Conservation (phyloP, 2,797 vertebrate genomes). For the Lepilemur septentrionalis region DNA sequence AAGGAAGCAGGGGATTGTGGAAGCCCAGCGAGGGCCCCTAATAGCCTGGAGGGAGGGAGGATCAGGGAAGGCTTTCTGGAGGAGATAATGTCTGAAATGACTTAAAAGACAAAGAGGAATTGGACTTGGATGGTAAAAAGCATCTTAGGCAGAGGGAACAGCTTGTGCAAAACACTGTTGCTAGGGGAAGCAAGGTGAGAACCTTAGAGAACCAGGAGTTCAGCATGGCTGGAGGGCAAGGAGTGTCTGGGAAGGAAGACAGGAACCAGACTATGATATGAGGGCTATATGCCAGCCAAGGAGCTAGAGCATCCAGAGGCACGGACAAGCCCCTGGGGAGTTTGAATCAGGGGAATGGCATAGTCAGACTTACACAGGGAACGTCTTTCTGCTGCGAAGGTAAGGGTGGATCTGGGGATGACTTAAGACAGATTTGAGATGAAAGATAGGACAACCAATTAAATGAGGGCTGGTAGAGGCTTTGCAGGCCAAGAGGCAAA, state of each 20-base stretch:
- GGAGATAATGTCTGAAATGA: neutral
- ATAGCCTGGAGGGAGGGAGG: neutral
- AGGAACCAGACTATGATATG: neutral
- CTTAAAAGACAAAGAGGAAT: neutral
- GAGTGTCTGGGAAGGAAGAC: neutral
- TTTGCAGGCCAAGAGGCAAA: neutral
- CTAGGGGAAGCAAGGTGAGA: neutral
- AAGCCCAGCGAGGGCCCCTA: neutral
- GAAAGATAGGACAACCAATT: neutral
- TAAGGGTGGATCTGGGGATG: neutral
- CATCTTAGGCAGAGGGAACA: neutral
- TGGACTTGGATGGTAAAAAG: neutral
- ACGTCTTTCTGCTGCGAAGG: neutral
- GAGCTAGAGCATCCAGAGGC: neutral
- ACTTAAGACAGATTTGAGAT: neutral
- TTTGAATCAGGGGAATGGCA: neutral
- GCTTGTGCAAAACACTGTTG: neutral
- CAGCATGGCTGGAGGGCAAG: neutral
- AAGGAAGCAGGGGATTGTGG: neutral
- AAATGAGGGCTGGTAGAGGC: neutral
- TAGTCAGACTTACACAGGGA: neutral
- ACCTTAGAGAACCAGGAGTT: neutral
- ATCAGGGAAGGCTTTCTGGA: neutral
- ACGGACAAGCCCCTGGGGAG: neutral
- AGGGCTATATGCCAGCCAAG: neutral